Base-by-base conservation (phyloP, 1,140 invertebrate species). In the Zophobas atratus region DNA sequence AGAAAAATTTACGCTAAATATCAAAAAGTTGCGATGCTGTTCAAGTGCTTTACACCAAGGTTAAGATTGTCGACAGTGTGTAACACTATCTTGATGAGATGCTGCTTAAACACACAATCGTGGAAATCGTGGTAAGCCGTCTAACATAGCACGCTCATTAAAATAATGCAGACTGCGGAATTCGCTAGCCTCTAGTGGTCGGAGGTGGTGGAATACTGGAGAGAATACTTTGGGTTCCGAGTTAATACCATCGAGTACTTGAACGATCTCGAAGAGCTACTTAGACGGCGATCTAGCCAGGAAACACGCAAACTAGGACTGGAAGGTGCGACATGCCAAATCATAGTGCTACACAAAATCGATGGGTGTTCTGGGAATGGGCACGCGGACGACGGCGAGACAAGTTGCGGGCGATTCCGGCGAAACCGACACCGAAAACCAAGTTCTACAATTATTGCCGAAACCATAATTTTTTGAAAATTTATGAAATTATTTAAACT, bases 1-100 rank as follows among this genome's bases (percentile, higher is more conserved):
- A 77, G 67, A 72, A 77, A 72, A 72, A 56, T 77, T 76, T 53
- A 70, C 46, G 56, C 60, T 67, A 67, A 67, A 67, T 67, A 67
- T 67, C 60, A 67, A 67, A 63, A 60, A 56, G 55, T 48, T 75
- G 48, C 41, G 56, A 72, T 72, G 70, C 57, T 41, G 57, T 63
- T 63, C 38, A 63, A 63, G 57, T 67, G 60, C 60, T 63, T 63
- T 67, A 67, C 60, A 67, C 60, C 60, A 67, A 57, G 32, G 33
- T 57, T 57, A 57, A 67, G 60, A 67, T 67, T 67, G 60, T 67
- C 60, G 60, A 63, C 57, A 67, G 60, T 67, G 60, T 63, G 60
- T 67, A 43, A 67, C 60, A 67, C 60, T 41, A 46, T 46, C 60
- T 51, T 51, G n/a, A 51, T 4, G 55, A 34, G 55, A 57, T 20